These are phyloP conservation scores for Echeneis naucrates DNA, from an alignment of 2,797 vertebrate genomes.

Conservation along the genomic window DNA sequence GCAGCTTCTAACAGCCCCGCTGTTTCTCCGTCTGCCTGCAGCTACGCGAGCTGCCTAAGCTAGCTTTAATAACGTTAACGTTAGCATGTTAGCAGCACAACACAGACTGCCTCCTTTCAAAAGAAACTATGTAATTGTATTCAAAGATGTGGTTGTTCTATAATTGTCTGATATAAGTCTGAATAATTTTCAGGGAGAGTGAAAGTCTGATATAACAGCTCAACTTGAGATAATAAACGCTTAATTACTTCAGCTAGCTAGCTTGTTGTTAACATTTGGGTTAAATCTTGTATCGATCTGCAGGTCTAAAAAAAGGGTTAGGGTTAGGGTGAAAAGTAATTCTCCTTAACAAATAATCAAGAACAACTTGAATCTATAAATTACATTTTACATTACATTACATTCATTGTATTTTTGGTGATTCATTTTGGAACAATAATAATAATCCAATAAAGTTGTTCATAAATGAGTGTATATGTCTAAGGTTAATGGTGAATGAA, in stretches of 20 bases:
- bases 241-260: background rate
- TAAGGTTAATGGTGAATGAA: background rate
- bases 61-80: constrained; percentile 36
- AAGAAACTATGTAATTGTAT: background rate
- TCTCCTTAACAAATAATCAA: no score
- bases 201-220: background rate
- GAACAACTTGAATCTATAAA: no score
- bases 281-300: background rate
- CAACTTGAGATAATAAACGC: no score
- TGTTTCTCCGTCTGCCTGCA: accelerated
- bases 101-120: no score
- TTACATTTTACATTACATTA: no score
- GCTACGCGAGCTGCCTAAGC: constrained; percentile 19
- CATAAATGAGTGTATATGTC: background rate
- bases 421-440: no score
- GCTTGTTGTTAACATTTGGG: background rate
- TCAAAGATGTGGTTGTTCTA: accelerated
- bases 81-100: constrained; percentile 17
- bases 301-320: no score
- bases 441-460: no score
- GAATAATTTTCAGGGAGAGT: no score
- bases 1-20: accelerated
- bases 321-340: no score
- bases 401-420: no score
- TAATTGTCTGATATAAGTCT: accelerated